Evolutionary conservation across 2,113 vertebrate species (phyloP), one percentile per base, ranked within the genome.

Genomic region (Acinonyx jubatus): DNA sequence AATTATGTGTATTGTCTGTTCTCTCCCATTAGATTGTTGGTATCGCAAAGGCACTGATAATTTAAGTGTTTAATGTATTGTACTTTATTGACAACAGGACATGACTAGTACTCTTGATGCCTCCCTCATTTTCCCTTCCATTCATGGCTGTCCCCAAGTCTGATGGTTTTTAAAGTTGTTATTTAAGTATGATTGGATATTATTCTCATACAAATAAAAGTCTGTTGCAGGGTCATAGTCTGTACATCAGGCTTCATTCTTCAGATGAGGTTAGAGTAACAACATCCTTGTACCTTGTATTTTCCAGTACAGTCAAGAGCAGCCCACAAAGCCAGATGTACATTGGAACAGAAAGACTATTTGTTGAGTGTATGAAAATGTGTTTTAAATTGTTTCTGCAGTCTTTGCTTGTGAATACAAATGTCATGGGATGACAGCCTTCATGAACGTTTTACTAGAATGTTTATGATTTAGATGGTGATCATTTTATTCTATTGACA

Each of bases 401-500:
- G 14, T 80, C 33, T 94, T 83, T 95, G 94, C 91, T 97, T 91
- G 13, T 33, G 74, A 84, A 90, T 50, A 69, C 74, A 96, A 85
- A 61, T 98, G 95, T 97, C 94, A 94, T 33, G 50, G 45, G 36
- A 80, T 97, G 91, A 85, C 96, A 98, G 83, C 81, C 88, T 96
- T 97, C 55, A 97, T 45, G 45, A 45, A 45, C 1, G 12, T 98
- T 98, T 98, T 82, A 74, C 79, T 89, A 95, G 84, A 91, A 91
- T 93, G 66, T 96, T 98, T 96, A 94, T 95, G 96, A 85, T 98
- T 98, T 96, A 83, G 94, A 55, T 80, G 94, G 92, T 97, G 63
- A 93, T 98, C 83, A 96, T 98, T 98, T 98, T 97, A 96, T 98
- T 98, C 92, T 95, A 4, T 97, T 98, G 96, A 96, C 74, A 97